Evolutionary conservation across 2,888 invertebrate genomes (phyloP).

Genomic region (Gisinianus flammeolus): DNA sequence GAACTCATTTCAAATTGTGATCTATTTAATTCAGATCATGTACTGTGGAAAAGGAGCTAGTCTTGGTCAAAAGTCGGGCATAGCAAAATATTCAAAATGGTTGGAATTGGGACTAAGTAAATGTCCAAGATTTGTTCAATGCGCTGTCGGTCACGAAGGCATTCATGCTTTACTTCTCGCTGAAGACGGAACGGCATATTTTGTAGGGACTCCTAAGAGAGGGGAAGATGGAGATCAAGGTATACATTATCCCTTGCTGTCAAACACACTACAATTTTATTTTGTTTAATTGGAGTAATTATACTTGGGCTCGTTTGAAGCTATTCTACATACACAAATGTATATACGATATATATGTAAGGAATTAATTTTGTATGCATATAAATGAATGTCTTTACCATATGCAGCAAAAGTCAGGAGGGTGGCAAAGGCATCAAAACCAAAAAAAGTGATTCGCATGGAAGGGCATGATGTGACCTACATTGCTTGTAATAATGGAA

Average conservation of each 20-base stretch:
- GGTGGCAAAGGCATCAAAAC: constrained; percentile 88
- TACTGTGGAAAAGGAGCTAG: constrained; percentile 87
- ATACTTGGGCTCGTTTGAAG: too few relatives aligned
- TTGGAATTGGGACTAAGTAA: constrained; percentile 71
- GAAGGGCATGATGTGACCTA: constrained; percentile 82
- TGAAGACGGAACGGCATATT: constrained; percentile 89
- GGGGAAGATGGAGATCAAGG: constrained; percentile 93
- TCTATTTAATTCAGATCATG: constrained; percentile 68
- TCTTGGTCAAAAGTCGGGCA: constrained; percentile 75
- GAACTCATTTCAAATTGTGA: background rate
- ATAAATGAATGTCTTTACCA: background rate
- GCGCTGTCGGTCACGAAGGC: constrained; percentile 92
- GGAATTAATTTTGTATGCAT: too few relatives aligned
- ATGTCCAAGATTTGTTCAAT: constrained; percentile 74
- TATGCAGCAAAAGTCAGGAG: constrained; percentile 70
- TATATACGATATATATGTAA: too few relatives aligned
- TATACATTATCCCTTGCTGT: too few relatives aligned
- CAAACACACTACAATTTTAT: background rate
- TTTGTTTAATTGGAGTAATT: background rate
- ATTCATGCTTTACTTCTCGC: constrained; percentile 81
- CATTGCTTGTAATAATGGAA: constrained; percentile 93
- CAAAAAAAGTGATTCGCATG: constrained; percentile 88
- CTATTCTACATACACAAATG: too few relatives aligned
- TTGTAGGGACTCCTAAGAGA: constrained; percentile 82
- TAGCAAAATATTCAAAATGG: constrained; percentile 61